phyloP scores from a whole-genome alignment of 2,888 invertebrate species.

The Drosophila subsilvestris region DNA sequence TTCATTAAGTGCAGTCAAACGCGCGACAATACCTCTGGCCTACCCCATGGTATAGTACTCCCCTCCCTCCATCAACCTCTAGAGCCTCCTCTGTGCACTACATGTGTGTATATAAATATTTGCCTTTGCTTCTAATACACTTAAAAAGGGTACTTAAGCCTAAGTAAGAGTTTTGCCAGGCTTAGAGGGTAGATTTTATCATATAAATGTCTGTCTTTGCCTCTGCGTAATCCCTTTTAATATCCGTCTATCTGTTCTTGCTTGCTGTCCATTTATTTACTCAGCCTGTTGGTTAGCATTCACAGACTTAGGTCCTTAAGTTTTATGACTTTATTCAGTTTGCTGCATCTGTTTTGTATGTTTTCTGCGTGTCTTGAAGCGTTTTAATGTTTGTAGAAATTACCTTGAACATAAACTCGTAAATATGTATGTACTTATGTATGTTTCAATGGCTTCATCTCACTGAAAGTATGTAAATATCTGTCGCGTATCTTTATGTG shows the following conservation, averaged over 20 bases:
- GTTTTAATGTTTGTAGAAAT: neutral
- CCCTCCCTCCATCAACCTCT: neutral
- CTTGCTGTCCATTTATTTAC: constrained; percentile 10
- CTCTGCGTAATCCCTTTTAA: constrained; percentile 16
- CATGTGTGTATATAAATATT: constrained; percentile 60
- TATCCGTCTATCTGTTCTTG: constrained; percentile 1
- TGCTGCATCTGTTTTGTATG: neutral
- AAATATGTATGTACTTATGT: too few species aligned
- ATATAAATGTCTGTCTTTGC: neutral
- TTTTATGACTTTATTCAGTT: neutral
- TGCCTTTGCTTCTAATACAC: constrained; percentile 41
- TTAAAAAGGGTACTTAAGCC: neutral
- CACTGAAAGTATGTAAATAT: neutral
- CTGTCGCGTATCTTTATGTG: neutral
- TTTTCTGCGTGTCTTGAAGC: neutral
- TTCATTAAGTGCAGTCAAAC: constrained; percentile 76
- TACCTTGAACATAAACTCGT: neutral
- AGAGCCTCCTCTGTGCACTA: constrained; percentile 41
- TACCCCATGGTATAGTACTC: neutral
- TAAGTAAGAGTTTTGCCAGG: neutral
- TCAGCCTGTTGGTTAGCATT: constrained; percentile 5
- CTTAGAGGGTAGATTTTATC: constrained; percentile 1
- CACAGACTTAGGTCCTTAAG: neutral
- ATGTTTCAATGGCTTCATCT: neutral
- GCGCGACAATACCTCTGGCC: constrained; percentile 52